Percentiles rank a stretch among this genome's conserved stretches.
phyloP scores from a whole-genome alignment of 2,888 invertebrate species.

The Cerastis rubricosa region DNA sequence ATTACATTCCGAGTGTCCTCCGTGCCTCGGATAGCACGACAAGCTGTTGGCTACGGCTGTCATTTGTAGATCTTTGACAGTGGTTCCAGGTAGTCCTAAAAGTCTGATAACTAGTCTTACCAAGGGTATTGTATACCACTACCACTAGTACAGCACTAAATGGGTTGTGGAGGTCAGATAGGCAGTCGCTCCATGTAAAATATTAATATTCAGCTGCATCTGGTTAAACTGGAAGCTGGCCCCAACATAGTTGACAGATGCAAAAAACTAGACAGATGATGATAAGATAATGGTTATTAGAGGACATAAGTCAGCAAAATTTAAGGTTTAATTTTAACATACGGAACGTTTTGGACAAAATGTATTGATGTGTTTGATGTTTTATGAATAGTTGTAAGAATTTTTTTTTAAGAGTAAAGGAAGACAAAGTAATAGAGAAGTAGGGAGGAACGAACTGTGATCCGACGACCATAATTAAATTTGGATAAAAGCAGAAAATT shows the following conservation, averaged over 20 bases:
- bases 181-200: too few species aligned
- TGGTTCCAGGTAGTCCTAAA: too few species aligned
- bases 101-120: too few species aligned
- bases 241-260: too few species aligned
- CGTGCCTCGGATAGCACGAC: not conserved
- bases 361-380: not conserved
- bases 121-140: too few species aligned
- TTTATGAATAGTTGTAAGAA: not conserved
- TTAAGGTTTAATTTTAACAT: not conserved
- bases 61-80: not conserved
- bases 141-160: too few species aligned
- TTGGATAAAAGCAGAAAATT: not conserved
- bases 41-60: not conserved
- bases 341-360: not conserved
- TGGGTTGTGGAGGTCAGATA: too few species aligned
- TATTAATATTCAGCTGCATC: too few species aligned
- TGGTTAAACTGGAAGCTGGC: too few species aligned
- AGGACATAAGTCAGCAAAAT: not conserved
- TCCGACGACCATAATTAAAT: not conserved
- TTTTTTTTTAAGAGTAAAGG: too few species aligned
- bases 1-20: not conserved
- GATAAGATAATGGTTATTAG: constrained; percentile 6
- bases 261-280: too few species aligned
- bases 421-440: too few species aligned
- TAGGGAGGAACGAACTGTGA: not conserved